Base-by-base conservation (phyloP, 92 coral and sea anemone species). In the Chrysogorgia sp. region DNA sequence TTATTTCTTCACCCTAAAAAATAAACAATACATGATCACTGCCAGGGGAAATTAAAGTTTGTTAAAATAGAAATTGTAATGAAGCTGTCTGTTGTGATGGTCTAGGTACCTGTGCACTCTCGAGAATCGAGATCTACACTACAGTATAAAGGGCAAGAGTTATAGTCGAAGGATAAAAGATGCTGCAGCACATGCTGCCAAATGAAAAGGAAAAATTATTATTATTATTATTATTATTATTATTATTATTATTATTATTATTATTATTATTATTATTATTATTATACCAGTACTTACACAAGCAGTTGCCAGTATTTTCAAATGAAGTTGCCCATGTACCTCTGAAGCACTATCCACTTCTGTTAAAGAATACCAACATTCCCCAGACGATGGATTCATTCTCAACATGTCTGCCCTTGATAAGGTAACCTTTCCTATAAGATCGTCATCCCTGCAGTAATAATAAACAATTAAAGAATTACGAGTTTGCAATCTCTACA, bases 361-460 rank as follows among this genome's bases (percentile, higher is more conserved):
- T 17, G 87, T 79, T 79, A 93, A 14, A 0, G 92, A 92, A 34
- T 88, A 87, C 98, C 98, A 93, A 61, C 77, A 87, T 55, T 93
- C 98, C 30, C 89, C 67, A 12, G 92, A 96, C 28, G 88, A 81
- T 29, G 92, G 86, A 85, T 86, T 62, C 84, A 79, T 88, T 24
- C 82, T 53, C 83, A 93, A 50, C 25, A 89, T 81, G 24, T 68
- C 75, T 25, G 41, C n/a, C 28, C 75, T 21, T 9, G 75, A 68
- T n/a, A 93, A 89, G 1, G 89, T 85, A 26, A 93, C 90, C 76
- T 88, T 87, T 30, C 98, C 98, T 26, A 93, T 93, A 57, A 90
- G 70, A 53, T 93, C 96, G 74, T 93, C 98, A 25, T 74, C 90
- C 30, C 96, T 93, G 67, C 23, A 22, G 56, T 8, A 63, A 61